phyloP scores from a whole-genome alignment of 2,797 vertebrate genomes.

The Kryptolebias ocellatus region DNA sequence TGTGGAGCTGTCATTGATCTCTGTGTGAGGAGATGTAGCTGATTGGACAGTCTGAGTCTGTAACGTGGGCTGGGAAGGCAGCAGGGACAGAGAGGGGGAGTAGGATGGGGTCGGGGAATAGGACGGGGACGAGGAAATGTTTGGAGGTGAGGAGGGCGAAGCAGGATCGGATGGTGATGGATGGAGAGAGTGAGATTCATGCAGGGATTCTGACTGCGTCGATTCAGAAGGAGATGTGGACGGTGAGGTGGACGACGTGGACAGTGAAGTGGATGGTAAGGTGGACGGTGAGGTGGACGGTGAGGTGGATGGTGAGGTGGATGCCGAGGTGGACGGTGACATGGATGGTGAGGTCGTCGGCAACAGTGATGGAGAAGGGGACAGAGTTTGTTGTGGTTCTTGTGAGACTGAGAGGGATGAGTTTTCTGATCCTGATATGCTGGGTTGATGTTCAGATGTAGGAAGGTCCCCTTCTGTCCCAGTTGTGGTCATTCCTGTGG shows the following conservation, averaged over 20 bases:
- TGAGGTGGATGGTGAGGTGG: conserved; percentile 7
- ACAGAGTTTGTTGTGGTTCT: conserved; percentile 7
- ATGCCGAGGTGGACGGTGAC: conserved; percentile 2
- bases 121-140: conserved; percentile 8
- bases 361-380: conserved; percentile 3
- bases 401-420: conserved; percentile 11
- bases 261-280: conserved; percentile 3
- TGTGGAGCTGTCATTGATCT: conserved; percentile 38
- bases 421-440: conserved; percentile 32
- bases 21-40: conserved; percentile 23
- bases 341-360: conserved; percentile 13
- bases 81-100: background rate
- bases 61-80: conserved; percentile 4
- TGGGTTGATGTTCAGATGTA: conserved; percentile 13
- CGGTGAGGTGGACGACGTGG: conserved; percentile 19
- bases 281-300: background rate
- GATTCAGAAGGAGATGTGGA: conserved; percentile 15
- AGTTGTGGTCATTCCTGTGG: conserved; percentile 29
- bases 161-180: conserved; percentile 20
- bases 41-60: conserved; percentile 30
- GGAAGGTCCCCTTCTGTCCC: conserved; percentile 24
- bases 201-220: conserved; percentile 14
- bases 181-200: conserved; percentile 1
- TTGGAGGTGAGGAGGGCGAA: conserved; percentile 6
- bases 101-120: conserved; percentile 6